These are phyloP conservation scores for Amphibalanus amphitrite DNA, from an alignment of 1,140 invertebrate genomes.

Conservation along the genomic window DNA sequence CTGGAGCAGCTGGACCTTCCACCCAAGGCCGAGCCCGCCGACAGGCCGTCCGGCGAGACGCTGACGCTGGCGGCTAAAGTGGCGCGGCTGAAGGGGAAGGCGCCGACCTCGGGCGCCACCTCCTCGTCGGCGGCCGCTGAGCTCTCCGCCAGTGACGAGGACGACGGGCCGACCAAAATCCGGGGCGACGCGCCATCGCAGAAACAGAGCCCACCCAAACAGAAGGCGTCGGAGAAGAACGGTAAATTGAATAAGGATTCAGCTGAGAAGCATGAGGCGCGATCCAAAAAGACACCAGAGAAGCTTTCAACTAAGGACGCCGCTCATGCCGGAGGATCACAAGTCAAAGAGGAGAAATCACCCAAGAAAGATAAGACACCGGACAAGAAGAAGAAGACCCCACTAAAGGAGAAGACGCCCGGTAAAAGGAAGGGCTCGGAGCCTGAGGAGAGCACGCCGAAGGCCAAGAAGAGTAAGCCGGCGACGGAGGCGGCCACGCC, in stretches of 20 bases:
- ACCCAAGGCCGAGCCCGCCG: too few relatives aligned
- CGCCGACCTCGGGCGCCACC: too few relatives aligned
- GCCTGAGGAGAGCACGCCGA: not conserved
- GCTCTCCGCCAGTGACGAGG: not conserved
- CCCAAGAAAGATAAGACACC: not conserved
- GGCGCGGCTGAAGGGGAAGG: not conserved
- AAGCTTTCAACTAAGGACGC: too few relatives aligned
- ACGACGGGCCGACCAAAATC: not conserved
- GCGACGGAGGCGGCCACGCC: not conserved
- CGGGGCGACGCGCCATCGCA: too few relatives aligned
- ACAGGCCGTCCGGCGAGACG: not conserved
- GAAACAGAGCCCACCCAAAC: too few relatives aligned
- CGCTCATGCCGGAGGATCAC: too few relatives aligned
- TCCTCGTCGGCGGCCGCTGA: too few relatives aligned
- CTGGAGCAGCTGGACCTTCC: not conserved
- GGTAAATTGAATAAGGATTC: not conserved
- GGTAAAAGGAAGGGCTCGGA: not conserved
- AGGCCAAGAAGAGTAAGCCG: not conserved
- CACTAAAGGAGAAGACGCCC: not conserved
- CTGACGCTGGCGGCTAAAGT: not conserved
- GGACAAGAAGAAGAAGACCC: not conserved
- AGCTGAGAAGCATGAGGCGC: not conserved
- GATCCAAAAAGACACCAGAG: not conserved
- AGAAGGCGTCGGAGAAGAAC: too few relatives aligned
- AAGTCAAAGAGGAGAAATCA: not conserved